Evolutionary conservation across 2,113 vertebrate genomes (phyloP).

Genomic region (Penelope pileata): DNA sequence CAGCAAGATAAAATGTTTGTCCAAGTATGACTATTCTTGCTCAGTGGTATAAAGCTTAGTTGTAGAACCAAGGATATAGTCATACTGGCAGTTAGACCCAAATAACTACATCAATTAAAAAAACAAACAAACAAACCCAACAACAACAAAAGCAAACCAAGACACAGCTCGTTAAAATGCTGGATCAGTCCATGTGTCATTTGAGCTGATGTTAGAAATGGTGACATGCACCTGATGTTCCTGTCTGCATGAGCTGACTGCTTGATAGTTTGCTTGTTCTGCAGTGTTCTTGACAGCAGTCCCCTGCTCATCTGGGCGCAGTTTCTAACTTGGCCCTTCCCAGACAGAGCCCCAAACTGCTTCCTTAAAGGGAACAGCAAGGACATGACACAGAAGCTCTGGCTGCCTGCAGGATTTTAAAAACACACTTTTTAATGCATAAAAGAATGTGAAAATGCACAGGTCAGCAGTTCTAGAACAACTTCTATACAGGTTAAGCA

Average conservation of each 20-base stretch:
- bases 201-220: background rate
- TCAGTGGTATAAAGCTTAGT: background rate
- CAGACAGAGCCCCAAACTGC: background rate
- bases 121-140: background rate
- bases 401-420: background rate
- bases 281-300: background rate
- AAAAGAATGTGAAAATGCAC: background rate
- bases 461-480: background rate
- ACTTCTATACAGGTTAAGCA: background rate
- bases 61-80: background rate
- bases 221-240: no score
- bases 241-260: background rate
- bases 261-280: background rate
- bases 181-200: background rate
- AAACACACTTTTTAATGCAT: rapidly evolving
- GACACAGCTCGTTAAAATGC: background rate
- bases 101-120: background rate
- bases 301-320: background rate
- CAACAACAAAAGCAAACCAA: no score
- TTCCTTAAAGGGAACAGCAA: background rate
- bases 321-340: background rate
- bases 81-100: background rate
- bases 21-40: background rate
- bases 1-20: background rate
- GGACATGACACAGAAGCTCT: background rate